Evolutionary conservation across 2,888 invertebrate genomes (phyloP).

Genomic region (Nomada ruficornis): DNA sequence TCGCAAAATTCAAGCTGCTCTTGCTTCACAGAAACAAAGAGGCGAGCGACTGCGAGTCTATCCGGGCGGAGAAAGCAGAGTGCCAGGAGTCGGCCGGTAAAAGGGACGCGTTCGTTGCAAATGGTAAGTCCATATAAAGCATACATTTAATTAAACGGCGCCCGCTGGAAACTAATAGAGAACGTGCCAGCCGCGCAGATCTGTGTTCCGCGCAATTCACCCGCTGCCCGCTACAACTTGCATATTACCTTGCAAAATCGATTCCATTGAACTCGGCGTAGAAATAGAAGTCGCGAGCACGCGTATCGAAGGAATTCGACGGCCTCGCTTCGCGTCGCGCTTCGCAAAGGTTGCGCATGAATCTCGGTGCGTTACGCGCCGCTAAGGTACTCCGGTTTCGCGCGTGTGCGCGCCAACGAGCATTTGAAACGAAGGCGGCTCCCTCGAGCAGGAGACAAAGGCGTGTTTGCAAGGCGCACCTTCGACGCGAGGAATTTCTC

Average conservation of each 20-base stretch:
- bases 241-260: neutral
- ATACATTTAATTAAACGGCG: neutral
- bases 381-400: slow-evolving; percentile 66
- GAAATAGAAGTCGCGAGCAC: neutral
- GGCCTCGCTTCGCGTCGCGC: slow-evolving; percentile 53
- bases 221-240: too few relatives aligned
- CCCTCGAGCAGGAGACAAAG: slow-evolving; percentile 72
- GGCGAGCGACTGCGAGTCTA: slow-evolving; percentile 53
- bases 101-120: slow-evolving; percentile 62
- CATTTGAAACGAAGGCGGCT: slow-evolving; percentile 68
- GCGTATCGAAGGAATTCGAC: slow-evolving; percentile 32
- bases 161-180: too few relatives aligned
- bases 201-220: too few relatives aligned
- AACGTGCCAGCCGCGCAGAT: too few relatives aligned
- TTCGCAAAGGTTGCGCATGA: slow-evolving; percentile 75
- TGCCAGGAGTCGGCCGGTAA: slow-evolving; percentile 52
- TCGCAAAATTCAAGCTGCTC: too few relatives aligned
- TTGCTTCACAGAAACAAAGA: slow-evolving; percentile 67
- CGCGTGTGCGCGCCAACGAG: slow-evolving; percentile 52
- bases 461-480: slow-evolving; percentile 76
- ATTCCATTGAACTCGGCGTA: slow-evolving; percentile 22
- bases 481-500: slow-evolving; percentile 76
- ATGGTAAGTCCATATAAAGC: slow-evolving; percentile 65
- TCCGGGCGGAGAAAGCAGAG: slow-evolving; percentile 12
- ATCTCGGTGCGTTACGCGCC: slow-evolving; percentile 73